Evolutionary conservation across 2,113 vertebrate genomes (phyloP).

Genomic region (Coreoperca whiteheadi): DNA sequence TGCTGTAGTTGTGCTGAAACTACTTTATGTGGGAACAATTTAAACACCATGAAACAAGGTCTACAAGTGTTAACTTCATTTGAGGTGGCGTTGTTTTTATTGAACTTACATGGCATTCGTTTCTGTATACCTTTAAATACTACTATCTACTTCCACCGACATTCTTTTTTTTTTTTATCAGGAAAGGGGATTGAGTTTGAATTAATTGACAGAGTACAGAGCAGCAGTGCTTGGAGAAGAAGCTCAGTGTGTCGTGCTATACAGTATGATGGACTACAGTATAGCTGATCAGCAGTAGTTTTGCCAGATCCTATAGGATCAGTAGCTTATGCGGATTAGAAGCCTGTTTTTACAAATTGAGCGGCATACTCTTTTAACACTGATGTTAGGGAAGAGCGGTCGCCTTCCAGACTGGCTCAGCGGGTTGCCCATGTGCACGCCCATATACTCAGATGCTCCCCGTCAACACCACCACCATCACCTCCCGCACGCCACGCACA

Average conservation of each 20-base stretch:
- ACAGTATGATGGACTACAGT: background rate
- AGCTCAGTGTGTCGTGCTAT: background rate
- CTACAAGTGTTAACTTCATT: no score
- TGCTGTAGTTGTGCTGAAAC: background rate
- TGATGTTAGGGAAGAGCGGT: background rate
- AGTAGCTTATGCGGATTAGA: constrained; percentile 40
- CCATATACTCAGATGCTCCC: background rate
- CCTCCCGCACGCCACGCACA: background rate
- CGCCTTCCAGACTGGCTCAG: constrained; percentile 1
- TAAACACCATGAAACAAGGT: no score
- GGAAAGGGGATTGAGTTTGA: background rate
- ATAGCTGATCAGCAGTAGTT: constrained; percentile 25
- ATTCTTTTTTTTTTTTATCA: background rate
- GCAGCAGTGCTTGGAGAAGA: background rate
- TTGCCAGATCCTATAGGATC: constrained; percentile 29
- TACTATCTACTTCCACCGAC: no score
- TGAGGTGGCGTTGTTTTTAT: no score
- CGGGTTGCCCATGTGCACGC: background rate
- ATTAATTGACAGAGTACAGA: background rate
- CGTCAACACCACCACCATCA: background rate
- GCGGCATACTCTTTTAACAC: background rate
- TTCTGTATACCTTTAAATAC: no score
- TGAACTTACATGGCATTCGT: no score
- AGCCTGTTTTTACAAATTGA: background rate
- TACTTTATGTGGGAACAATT: no score